Evolutionary conservation across 1,140 invertebrate species (phyloP), one percentile per base, ranked within the genome.

Genomic region (Halyomorpha halys): DNA sequence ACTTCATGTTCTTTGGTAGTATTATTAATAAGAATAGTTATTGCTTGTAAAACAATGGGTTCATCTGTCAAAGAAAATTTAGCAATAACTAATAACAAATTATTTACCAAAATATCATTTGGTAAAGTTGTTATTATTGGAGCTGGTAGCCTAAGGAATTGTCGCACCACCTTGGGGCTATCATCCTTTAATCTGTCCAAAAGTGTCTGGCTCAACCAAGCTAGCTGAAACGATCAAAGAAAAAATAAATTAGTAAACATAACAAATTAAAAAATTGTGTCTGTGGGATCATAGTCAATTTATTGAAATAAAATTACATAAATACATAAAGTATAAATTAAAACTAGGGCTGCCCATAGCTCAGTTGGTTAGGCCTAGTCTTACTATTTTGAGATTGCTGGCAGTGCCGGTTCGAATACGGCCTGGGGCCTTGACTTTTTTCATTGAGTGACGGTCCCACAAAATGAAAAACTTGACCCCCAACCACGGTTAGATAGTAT

Each of bases 181-280:
- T 84, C 81, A 74, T 85, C 83, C 44, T 76, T 76, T 0, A 85
- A 71, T 53, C 82, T 76, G 69, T 80, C 80, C 3, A 78, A 66
- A 2, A 86, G 71, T 14, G 80, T 79, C 59, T 80, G 79, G 68
- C 78, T 77, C 0, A 85, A 47, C 67, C 69, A 68, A 27, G 49
- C 51, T 19, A 65, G 23, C 67, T 66, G 39, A 53, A 68, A 69
- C n/a, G 62, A 63, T 39, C 30, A 19, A 62, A 39, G 25, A 39
- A 63, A 54, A 19, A 62, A 59, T 62, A 34, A 44, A 44, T 44
- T 15, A 6, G 3, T n/a, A 39, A 39, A 39, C 1, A 39, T 39
- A 39, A 39, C 4, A 39, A 13, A 39, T 8, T n/a, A n/a, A n/a
- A n/a, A n/a, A n/a, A n/a, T n/a, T n/a, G n/a, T n/a, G n/a, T n/a